A percentile compares a stretch with the other conserved stretches of the same genome.
Conservation (phyloP, 2,797 vertebrate species). For the Limnodromus scolopaceus region DNA sequence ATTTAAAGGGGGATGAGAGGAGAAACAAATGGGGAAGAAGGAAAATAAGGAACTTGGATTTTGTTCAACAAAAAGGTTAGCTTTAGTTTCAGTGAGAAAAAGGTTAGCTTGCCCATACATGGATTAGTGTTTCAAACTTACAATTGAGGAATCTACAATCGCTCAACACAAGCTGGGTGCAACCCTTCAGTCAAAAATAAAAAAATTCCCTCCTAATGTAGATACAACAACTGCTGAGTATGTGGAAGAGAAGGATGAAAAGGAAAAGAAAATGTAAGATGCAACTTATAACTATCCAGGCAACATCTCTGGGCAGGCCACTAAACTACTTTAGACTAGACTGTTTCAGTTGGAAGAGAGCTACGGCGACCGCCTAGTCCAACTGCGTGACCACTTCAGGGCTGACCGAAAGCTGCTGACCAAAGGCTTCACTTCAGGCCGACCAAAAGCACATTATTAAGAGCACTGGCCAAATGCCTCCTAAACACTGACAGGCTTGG, state of each 20-base stretch:
- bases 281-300: background rate
- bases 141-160: background rate
- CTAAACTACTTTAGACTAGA: background rate
- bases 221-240: background rate
- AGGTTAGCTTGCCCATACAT: background rate
- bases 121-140: background rate
- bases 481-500: background rate
- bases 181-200: background rate
- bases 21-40: background rate
- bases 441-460: background rate
- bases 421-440: background rate
- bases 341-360: background rate
- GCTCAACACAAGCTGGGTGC: background rate
- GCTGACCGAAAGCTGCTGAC: background rate
- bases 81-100: background rate
- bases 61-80: slow-evolving; percentile 2
- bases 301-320: background rate
- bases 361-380: background rate
- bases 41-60: slow-evolving; percentile 2
- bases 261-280: background rate
- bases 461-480: background rate
- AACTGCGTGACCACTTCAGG: background rate
- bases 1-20: background rate
- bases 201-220: background rate
- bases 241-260: background rate